These are phyloP conservation scores for Darevskia mixta DNA, from an alignment of 2,797 vertebrate species.

Conservation along the genomic window DNA sequence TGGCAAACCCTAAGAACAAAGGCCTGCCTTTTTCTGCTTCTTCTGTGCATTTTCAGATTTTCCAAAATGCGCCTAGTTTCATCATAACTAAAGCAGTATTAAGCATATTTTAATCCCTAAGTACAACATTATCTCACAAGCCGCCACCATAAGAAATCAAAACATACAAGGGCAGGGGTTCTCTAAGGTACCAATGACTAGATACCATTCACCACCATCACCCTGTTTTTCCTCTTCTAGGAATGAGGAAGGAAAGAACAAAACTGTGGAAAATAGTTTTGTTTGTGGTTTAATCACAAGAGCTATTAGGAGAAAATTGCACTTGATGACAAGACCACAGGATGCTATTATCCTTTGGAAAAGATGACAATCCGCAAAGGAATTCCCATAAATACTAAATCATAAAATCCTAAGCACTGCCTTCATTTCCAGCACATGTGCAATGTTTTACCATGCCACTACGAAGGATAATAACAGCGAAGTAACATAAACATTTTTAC, in stretches of 20 bases:
- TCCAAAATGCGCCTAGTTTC: not conserved
- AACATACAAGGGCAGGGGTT: not conserved
- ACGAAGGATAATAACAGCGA: conserved; percentile 36
- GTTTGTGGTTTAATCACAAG: conserved; percentile 3
- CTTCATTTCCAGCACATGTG: conserved; percentile 1
- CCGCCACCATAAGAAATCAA: not conserved
- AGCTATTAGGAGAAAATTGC: conserved; percentile 31
- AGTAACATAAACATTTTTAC: conserved; percentile 54
- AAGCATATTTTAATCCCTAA: not conserved
- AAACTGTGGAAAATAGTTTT: conserved; percentile 24
- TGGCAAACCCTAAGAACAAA: not conserved
- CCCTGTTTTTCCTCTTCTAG: not conserved
- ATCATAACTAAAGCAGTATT: not conserved
- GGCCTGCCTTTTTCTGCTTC: not conserved
- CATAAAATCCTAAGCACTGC: conserved; percentile 24
- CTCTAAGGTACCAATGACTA: not conserved
- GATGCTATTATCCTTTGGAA: not conserved
- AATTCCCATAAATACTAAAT: conserved; percentile 36
- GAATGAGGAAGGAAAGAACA: not conserved
- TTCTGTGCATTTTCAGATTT: not conserved
- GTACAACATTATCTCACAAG: not conserved
- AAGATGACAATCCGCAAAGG: conserved; percentile 32
- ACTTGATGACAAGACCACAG: not conserved
- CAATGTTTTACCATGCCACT: conserved; percentile 31
- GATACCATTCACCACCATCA: not conserved